Base-by-base conservation (phyloP, 2,888 invertebrate genomes). In the Latrodectus hesperus region DNA sequence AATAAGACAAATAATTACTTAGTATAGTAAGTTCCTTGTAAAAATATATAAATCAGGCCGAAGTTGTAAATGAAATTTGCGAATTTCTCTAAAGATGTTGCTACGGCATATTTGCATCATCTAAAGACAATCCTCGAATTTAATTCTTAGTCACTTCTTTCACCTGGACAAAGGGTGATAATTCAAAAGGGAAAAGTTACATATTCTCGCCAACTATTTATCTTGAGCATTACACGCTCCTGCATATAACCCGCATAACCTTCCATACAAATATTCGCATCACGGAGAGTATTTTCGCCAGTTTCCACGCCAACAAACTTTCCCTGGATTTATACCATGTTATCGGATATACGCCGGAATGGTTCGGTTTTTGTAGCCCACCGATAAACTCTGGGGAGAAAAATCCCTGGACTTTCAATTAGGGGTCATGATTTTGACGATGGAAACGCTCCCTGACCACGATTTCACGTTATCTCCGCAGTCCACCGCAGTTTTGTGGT, bases 361-460 rank as follows among this genome's bases (percentile, higher is more conserved):
- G 53, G 65, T 72, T 84, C 72, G 53, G 84, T 77, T 78, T 38
- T 60, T 68, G 82, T 68, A 53, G 82, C 22, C 17, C n/a, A 75
- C 67, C 82, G 82, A 82, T 82, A 82, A 82, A 82, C 67, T 75
- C 49, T 51, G 75, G 73, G 51, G 73, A n/a, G 38, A 68, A 12
- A 68, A 60, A 74, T 70, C 81, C 67, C 74, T 60, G 74, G 82
- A 82, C 82, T 82, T 82, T 82, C 82, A 82, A 82, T 82, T 82
- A 82, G 82, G 75, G 75, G 52, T 53, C 81, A 74, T 74, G 72
- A 80, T 71, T 80, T 38, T 60, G 65, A 76, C 68, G 26, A 65
- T 67, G 81, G 72, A 64, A 68, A 70, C 9, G 67, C 55, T 67
- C 60, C n/a, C 60, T 60, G 60, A 60, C 60, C 60, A 60, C 60